Conservation (phyloP, 2,797 vertebrate genomes). For the Poecilia wingei region DNA sequence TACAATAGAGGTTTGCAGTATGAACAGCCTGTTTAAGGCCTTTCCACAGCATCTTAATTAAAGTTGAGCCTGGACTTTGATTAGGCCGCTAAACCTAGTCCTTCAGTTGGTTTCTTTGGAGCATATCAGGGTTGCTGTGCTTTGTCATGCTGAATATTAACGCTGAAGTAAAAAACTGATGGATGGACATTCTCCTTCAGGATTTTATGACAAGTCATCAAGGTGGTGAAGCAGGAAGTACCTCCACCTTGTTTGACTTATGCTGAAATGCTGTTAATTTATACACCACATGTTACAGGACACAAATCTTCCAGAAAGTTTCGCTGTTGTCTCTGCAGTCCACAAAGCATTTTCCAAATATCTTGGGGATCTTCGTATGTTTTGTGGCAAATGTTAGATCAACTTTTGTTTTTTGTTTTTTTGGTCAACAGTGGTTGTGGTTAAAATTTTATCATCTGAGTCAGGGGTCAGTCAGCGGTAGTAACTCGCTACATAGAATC, state of each 20-base stretch:
- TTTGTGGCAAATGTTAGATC: not conserved
- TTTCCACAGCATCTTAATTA: not conserved
- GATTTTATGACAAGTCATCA: not conserved
- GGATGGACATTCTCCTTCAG: not conserved
- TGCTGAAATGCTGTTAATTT: not conserved
- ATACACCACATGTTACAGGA: not conserved
- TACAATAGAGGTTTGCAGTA: not conserved
- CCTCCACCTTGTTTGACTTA: not conserved
- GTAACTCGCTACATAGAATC: no score
- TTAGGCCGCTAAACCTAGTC: not conserved
- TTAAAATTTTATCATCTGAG: not conserved
- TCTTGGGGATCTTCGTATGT: not conserved
- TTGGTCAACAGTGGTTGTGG: not conserved
- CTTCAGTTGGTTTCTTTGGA: not conserved
- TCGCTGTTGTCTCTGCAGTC: not conserved
- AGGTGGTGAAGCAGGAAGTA: not conserved
- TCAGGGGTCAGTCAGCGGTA: not conserved
- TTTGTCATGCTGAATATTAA: not conserved
- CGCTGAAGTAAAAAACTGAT: not conserved
- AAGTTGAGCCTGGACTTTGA: not conserved
- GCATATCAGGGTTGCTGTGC: not conserved
- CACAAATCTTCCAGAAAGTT: not conserved
- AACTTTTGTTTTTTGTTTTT: not conserved
- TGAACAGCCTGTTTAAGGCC: not conserved
- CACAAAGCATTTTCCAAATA: not conserved